phyloP scores from a whole-genome alignment of 2,113 vertebrate genomes.

The Ondatra zibethicus region DNA sequence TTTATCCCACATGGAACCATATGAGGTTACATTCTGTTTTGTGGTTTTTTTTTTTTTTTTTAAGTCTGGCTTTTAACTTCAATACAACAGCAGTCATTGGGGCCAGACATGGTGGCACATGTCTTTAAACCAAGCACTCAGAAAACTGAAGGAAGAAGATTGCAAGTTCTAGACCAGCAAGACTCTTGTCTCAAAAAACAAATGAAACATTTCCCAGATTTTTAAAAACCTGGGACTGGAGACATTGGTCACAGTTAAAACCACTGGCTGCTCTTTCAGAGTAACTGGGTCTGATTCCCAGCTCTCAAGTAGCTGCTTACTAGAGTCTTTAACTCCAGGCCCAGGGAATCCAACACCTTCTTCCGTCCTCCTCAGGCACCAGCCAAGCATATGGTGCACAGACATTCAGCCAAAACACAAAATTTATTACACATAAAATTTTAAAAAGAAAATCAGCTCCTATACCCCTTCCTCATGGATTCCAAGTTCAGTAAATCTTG shows the following conservation, averaged over 20 bases:
- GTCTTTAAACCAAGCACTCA: neutral
- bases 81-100: neutral
- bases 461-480: neutral
- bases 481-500: slow-evolving; percentile 5
- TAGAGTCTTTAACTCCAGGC: neutral
- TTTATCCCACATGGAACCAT: slow-evolving; percentile 36
- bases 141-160: neutral
- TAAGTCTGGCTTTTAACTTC: slow-evolving; percentile 18
- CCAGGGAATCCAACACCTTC: neutral
- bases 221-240: neutral
- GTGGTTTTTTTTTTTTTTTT: no score
- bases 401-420: neutral
- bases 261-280: neutral
- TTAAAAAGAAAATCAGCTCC: neutral
- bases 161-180: neutral
- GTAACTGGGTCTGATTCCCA: neutral
- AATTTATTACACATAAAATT: neutral
- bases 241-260: neutral
- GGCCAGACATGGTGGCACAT: neutral
- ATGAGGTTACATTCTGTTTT: neutral
- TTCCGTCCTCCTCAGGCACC: neutral
- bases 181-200: neutral
- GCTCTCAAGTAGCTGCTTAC: neutral
- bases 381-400: neutral
- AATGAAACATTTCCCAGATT: neutral